Conservation (phyloP, 2,797 vertebrate species). For the Chromobotia macracanthus region DNA sequence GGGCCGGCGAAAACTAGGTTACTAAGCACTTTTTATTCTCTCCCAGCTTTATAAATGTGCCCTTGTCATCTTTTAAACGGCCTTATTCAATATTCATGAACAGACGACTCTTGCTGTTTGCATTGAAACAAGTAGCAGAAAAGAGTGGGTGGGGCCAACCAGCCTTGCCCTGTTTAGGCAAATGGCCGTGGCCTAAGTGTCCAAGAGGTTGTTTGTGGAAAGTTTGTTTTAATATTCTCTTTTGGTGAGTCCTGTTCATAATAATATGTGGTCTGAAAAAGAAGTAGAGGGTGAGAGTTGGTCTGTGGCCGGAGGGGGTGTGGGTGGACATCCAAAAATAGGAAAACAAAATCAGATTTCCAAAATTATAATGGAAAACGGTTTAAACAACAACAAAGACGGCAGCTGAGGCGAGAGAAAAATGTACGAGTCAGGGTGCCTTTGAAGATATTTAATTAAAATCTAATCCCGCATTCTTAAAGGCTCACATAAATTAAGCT, state of each 20-base stretch:
- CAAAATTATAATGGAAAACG: slow-evolving; percentile 65
- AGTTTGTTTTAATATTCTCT: neutral
- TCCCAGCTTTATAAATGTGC: slow-evolving; percentile 59
- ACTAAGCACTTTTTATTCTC: slow-evolving; percentile 64
- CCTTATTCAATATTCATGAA: slow-evolving; percentile 64
- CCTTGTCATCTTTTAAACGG: slow-evolving; percentile 66
- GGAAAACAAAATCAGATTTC: slow-evolving; percentile 61
- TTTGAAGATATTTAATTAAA: slow-evolving; percentile 99
- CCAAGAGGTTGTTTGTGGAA: neutral
- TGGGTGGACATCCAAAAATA: slow-evolving; percentile 21
- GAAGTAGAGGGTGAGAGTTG: slow-evolving; percentile 6
- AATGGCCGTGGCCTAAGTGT: neutral
- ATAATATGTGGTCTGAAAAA: neutral
- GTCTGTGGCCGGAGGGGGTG: slow-evolving; percentile 27
- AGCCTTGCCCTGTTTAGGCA: neutral
- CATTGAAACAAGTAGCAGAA: slow-evolving; percentile 28
- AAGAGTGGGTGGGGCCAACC: neutral
- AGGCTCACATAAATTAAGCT: slow-evolving; percentile 99
- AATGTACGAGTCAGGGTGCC: slow-evolving; percentile 99
- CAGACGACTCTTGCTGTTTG: slow-evolving; percentile 58
- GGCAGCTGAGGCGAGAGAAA: slow-evolving; percentile 78
- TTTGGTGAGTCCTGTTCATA: neutral
- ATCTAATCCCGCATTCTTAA: slow-evolving; percentile 99
- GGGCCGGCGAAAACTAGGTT: slow-evolving; percentile 59
- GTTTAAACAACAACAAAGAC: slow-evolving; percentile 70